Evolutionary conservation across 2,888 invertebrate genomes (phyloP).

Genomic region (Drosophila atripex): DNA sequence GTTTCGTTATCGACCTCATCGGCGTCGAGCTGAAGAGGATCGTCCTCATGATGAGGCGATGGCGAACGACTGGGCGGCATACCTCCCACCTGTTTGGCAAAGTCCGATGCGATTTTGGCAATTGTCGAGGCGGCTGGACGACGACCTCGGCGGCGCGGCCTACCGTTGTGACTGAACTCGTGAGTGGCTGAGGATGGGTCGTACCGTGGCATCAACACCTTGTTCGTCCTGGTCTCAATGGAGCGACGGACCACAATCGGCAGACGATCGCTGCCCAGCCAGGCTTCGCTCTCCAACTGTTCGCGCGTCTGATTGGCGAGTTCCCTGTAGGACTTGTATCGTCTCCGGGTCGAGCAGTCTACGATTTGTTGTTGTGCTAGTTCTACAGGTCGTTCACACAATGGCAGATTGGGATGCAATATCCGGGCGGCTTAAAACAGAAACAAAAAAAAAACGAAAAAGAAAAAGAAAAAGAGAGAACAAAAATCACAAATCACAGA

Average conservation of each 20-base stretch:
- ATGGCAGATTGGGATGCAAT: slow-evolving; percentile 17
- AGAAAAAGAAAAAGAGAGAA: too few species aligned
- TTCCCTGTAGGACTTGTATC: slow-evolving; percentile 5
- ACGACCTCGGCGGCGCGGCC: slow-evolving; percentile 19
- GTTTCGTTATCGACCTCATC: background rate
- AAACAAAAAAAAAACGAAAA: too few species aligned
- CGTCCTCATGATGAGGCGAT: too few species aligned
- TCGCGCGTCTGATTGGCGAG: background rate
- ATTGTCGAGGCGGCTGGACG: slow-evolving; percentile 1
- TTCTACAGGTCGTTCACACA: slow-evolving; percentile 23
- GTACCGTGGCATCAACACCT: slow-evolving; percentile 12
- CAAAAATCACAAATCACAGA: too few species aligned
- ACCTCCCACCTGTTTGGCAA: slow-evolving; percentile 30
- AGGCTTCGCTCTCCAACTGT: slow-evolving; percentile 5
- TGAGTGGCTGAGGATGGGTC: slow-evolving; percentile 17
- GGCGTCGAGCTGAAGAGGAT: background rate
- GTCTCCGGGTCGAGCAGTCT: background rate
- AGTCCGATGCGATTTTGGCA: slow-evolving; percentile 16
- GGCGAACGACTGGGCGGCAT: background rate
- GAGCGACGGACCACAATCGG: slow-evolving; percentile 19
- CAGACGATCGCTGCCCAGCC: slow-evolving; percentile 20
- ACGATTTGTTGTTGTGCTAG: background rate
- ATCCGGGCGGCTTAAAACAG: slow-evolving; percentile 12
- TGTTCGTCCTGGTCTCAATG: slow-evolving; percentile 12
- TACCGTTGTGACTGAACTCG: slow-evolving; percentile 26